Percentiles rank a stretch among this genome's conserved stretches.
Evolutionary conservation across 2,113 vertebrate genomes (phyloP).

Genomic region (Porphyrio hochstetteri): DNA sequence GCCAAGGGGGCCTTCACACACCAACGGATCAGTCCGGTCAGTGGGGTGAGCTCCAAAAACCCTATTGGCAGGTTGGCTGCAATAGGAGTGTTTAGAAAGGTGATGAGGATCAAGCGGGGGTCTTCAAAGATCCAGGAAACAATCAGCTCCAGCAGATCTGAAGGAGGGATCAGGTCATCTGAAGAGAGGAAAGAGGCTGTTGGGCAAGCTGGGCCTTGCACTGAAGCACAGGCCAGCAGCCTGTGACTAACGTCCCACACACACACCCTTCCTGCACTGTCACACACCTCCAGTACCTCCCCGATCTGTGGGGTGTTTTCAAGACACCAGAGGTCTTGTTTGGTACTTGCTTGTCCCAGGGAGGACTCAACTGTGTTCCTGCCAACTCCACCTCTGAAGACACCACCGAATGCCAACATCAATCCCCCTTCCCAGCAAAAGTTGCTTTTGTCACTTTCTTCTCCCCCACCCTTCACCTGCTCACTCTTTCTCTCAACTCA

Average conservation of each 20-base stretch:
- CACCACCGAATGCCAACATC: not conserved
- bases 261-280: not conserved
- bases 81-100: slow-evolving; percentile 91
- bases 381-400: not conserved
- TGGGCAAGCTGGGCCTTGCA: not conserved
- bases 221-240: not conserved
- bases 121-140: slow-evolving; percentile 95
- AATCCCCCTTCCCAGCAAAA: not conserved
- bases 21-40: slow-evolving; percentile 91
- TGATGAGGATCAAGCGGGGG: slow-evolving; percentile 89
- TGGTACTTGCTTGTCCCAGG: not conserved
- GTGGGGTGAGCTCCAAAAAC: slow-evolving; percentile 90
- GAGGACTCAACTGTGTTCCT: not conserved
- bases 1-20: slow-evolving; percentile 92
- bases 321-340: not conserved
- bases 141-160: slow-evolving; percentile 90
- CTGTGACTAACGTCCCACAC: not conserved
- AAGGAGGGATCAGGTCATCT: slow-evolving; percentile 94
- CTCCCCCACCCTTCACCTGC: not conserved
- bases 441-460: not conserved
- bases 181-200: not conserved
- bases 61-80: slow-evolving; percentile 87
- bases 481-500: not conserved
- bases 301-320: not conserved
- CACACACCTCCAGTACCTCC: not conserved